Base-by-base conservation (phyloP, 2,113 vertebrate species). In the Turdus rufiventris region DNA sequence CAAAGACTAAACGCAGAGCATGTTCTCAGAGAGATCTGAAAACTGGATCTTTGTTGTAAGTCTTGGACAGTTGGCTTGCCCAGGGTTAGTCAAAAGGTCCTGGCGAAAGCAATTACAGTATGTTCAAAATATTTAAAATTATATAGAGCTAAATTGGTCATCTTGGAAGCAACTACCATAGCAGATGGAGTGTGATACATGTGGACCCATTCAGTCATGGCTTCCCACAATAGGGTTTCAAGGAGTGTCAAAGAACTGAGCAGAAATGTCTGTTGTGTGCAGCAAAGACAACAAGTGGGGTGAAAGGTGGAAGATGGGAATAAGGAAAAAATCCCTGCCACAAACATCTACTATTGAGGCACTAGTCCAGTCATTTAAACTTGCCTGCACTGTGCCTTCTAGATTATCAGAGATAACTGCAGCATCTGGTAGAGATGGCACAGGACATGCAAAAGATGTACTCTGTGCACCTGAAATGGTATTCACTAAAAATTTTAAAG, bases 251-350 rank as follows among this genome's bases (percentile, higher is more conserved):
- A 82, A 85, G 48, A 88, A 81, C 29, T 10, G 51, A 81, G 34
- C 25, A 81, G 66, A 79, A 82, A 88, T 0, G 1, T 29, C 15
- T 0, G 0, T 0, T 48, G n/a, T 2, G 1, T 4, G 23, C 10
- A 24, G 31, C 56, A 77, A 73, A 42, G 36, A 24, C 48, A 85
- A 62, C 26, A 60, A 60, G 24, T 4, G 33, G 66, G 19, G 11
- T 42, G 33, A 73, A 54, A 75, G 5, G 5, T 40, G 29, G 47
- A 77, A 70, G 11, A 71, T 4, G 34, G 14, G 26, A 89, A 28
- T 40, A 63, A 82, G 14, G 10, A 85, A 31, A 50, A 21, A 48
- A 53, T 8, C 43, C 28, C 16, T 75, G 73, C 57, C 21, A 48
- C 42, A 50, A 21, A 8, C 43, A 74, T 38, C 26, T 34, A 12